Evolutionary conservation across 2,888 invertebrate species (phyloP).

Genomic region (Quadroppia sp.): DNA sequence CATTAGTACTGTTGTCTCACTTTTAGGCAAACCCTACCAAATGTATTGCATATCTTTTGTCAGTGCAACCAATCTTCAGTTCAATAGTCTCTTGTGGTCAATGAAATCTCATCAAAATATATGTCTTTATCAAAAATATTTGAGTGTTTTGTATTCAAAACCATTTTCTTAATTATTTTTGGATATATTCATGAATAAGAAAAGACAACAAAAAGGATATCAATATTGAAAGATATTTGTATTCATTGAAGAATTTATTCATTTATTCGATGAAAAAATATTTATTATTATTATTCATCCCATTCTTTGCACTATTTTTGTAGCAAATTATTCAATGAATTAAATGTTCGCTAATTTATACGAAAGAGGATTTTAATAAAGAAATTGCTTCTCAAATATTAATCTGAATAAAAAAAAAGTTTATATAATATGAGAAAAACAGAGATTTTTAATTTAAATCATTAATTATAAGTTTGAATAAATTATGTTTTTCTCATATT

Average conservation of each 20-base stretch:
- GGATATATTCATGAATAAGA: too few relatives aligned
- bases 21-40: background rate
- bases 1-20: constrained; percentile 27
- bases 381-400: background rate
- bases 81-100: constrained; percentile 25
- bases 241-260: too few relatives aligned
- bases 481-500: constrained; percentile 4
- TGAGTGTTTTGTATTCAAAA: too few relatives aligned
- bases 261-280: too few relatives aligned
- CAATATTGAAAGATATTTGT: too few relatives aligned
- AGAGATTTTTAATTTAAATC: constrained; percentile 7
- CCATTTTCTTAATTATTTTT: too few relatives aligned
- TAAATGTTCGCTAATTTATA: constrained; percentile 8
- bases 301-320: background rate
- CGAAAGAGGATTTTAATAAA: background rate
- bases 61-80: background rate
- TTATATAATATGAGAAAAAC: background rate
- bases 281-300: background rate
- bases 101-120: background rate
- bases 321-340: background rate
- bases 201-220: too few relatives aligned
- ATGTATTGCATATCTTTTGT: constrained; percentile 8
- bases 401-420: background rate
- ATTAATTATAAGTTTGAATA: constrained; percentile 16
- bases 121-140: background rate